These are phyloP conservation scores for Leptestheria dahalacensis DNA, from an alignment of 1,140 invertebrate species.

Conservation along the genomic window DNA sequence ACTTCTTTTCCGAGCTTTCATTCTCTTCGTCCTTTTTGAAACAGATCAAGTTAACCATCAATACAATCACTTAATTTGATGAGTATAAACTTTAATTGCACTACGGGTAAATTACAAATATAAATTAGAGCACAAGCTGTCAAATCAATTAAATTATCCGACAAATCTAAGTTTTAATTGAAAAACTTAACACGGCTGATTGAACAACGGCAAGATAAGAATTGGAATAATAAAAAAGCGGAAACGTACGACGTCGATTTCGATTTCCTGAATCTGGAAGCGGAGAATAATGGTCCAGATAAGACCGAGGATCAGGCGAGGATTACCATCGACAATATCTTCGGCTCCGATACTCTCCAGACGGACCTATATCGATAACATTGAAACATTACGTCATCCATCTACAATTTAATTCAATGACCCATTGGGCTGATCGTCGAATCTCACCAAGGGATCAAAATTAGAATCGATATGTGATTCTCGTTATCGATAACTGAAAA, in stretches of 20 bases:
- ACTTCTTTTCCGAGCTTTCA: constrained; percentile 94
- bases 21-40: constrained; percentile 76
- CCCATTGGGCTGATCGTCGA: neutral
- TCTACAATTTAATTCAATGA: neutral
- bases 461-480: no score
- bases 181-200: no score
- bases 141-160: no score
- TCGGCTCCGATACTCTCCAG: constrained; percentile 97
- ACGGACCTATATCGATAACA: constrained; percentile 49
- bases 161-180: no score
- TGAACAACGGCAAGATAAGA: neutral
- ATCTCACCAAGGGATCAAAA: no score
- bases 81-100: neutral
- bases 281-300: constrained; percentile 97
- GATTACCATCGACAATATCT: constrained; percentile 92
- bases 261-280: constrained; percentile 97
- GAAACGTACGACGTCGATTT: constrained; percentile 72
- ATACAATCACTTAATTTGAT: neutral
- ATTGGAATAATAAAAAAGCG: no score
- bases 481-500: no score
- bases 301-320: constrained; percentile 82
- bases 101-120: neutral
- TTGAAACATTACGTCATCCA: neutral
- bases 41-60: neutral
- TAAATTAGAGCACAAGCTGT: neutral